phyloP scores from a whole-genome alignment of 2,888 invertebrate species.

The Agrochola litura region DNA sequence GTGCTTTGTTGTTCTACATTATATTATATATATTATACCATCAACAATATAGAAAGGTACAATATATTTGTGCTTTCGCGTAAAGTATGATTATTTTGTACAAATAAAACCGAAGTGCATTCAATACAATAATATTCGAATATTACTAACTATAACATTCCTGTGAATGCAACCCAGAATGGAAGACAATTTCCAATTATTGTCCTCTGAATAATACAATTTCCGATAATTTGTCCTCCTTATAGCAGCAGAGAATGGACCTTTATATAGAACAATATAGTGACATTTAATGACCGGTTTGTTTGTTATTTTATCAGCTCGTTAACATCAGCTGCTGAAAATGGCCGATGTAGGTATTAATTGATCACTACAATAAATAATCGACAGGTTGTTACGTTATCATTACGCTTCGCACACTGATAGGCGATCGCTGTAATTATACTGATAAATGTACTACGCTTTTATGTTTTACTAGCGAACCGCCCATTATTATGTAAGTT shows the following conservation, averaged over 20 bases:
- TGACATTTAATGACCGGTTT: conserved; percentile 9
- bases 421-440: background rate
- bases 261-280: conserved; percentile 22
- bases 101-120: conserved; percentile 4
- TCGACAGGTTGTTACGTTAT: conserved; percentile 7
- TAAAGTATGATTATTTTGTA: background rate
- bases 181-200: background rate
- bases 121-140: background rate
- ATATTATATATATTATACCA: too few relatives aligned
- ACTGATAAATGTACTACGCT: background rate
- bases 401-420: conserved; percentile 1
- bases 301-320: conserved; percentile 44
- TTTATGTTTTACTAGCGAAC: background rate
- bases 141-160: background rate
- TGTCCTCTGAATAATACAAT: conserved; percentile 1
- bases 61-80: too few relatives aligned
- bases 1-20: too few relatives aligned
- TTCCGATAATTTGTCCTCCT: conserved; percentile 13
- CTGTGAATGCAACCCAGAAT: background rate
- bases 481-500: background rate
- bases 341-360: conserved; percentile 33
- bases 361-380: conserved; percentile 36
- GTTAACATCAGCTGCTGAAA: conserved; percentile 46
- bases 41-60: too few relatives aligned
- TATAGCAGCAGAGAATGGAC: background rate